These are phyloP conservation scores for Bradypus variegatus DNA, from an alignment of 2,797 vertebrate species.

Conservation along the genomic window DNA sequence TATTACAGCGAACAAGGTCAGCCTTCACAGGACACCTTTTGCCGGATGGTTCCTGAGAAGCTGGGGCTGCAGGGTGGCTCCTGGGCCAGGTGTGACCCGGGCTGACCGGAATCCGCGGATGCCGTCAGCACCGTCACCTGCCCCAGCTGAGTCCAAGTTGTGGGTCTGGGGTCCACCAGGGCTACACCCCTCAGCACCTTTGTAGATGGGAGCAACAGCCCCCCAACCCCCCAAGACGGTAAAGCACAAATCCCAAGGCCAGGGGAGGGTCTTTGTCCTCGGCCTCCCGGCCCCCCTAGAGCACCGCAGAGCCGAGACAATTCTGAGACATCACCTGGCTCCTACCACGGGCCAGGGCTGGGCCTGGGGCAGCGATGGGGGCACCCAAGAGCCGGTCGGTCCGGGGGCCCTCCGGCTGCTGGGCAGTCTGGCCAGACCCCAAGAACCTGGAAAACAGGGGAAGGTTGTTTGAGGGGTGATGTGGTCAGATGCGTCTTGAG, in stretches of 20 bases:
- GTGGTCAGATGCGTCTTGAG: neutral
- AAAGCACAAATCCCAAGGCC: neutral
- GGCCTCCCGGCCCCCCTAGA: neutral
- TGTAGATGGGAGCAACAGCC: neutral
- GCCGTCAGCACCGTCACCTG: fast-evolving
- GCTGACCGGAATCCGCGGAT: neutral
- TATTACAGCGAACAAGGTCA: neutral
- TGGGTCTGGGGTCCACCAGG: neutral
- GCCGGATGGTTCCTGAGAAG: neutral
- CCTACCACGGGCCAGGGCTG: fast-evolving
- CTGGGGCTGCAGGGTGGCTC: fast-evolving
- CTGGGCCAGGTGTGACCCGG: neutral
- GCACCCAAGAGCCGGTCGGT: neutral
- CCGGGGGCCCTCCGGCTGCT: neutral
- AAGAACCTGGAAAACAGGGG: fast-evolving
- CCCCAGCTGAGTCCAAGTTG: neutral
- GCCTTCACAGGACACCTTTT: neutral
- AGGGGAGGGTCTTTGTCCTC: no score
- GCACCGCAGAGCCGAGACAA: no score
- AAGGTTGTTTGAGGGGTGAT: fast-evolving
- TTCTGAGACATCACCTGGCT: no score
- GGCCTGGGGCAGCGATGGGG: neutral
- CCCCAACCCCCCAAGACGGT: fast-evolving
- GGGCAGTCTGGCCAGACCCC: neutral
- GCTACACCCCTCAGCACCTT: neutral